These are phyloP conservation scores for Helobdella robusta DNA, from an alignment of 2,888 invertebrate genomes.

Conservation along the genomic window DNA sequence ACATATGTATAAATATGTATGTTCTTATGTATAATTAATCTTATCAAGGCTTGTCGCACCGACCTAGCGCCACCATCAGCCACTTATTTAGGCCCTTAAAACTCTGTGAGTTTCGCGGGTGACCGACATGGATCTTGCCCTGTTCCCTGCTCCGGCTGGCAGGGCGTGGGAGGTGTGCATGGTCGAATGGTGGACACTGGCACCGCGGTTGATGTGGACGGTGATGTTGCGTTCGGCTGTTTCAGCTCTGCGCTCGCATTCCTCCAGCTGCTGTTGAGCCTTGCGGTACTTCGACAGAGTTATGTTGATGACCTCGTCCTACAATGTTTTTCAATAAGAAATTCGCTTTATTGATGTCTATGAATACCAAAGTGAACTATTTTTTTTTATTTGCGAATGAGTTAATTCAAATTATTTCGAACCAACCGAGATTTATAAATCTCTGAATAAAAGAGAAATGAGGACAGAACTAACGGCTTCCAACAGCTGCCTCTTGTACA, in stretches of 20 bases:
- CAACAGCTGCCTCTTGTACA: slow-evolving; percentile 48
- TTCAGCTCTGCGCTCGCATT: slow-evolving; percentile 48
- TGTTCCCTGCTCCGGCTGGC: slow-evolving; percentile 34
- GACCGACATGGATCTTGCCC: slow-evolving; percentile 47
- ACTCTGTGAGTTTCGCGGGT: slow-evolving; percentile 44
- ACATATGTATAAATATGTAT: too few species aligned
- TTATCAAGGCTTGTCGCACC: too few species aligned
- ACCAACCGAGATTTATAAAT: too few species aligned
- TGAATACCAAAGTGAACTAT: too few species aligned
- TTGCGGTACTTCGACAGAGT: slow-evolving; percentile 51
- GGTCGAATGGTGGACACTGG: not conserved
- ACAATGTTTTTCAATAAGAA: slow-evolving; percentile 28
- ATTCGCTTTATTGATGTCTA: too few species aligned
- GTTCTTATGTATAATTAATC: too few species aligned
- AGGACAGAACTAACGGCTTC: slow-evolving; percentile 50
- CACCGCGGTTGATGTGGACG: slow-evolving; percentile 36
- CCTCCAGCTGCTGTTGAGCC: slow-evolving; percentile 46
- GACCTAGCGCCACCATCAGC: too few species aligned
- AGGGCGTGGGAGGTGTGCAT: slow-evolving; percentile 19
- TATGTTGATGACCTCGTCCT: slow-evolving; percentile 49
- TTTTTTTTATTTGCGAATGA: too few species aligned
- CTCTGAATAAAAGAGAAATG: too few species aligned
- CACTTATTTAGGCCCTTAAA: slow-evolving; percentile 31
- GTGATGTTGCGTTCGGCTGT: slow-evolving; percentile 46
- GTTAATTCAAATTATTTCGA: too few species aligned